Percentiles rank a stretch among this genome's conserved stretches.
These are phyloP conservation scores for Natator depressus DNA, from an alignment of 2,113 vertebrate genomes.

Conservation along the genomic window DNA sequence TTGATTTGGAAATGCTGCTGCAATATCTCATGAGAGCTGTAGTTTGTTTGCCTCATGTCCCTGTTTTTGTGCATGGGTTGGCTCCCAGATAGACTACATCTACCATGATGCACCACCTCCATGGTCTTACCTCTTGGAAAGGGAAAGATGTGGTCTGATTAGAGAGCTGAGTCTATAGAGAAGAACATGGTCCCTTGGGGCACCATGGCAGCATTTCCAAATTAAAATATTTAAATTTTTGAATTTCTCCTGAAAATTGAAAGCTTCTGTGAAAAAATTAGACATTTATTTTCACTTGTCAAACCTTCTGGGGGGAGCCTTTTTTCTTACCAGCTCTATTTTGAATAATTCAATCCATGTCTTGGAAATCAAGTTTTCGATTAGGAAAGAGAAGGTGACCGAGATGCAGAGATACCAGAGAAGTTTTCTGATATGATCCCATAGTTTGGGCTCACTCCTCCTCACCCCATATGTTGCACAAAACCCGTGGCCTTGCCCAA, in stretches of 20 bases:
- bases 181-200: not conserved
- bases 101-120: not conserved
- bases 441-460: not conserved
- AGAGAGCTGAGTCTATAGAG: too few relatives aligned
- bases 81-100: rapidly evolving
- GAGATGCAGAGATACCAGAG: not conserved
- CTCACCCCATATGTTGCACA: rapidly evolving
- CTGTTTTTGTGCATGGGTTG: not conserved
- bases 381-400: not conserved
- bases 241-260: not conserved
- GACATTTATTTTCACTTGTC: too few relatives aligned
- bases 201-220: not conserved
- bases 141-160: not conserved
- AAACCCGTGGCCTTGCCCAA: not conserved
- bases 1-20: not conserved
- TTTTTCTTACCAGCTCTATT: rapidly evolving
- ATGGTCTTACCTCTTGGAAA: not conserved
- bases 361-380: not conserved
- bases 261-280: not conserved
- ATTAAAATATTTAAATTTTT: not conserved
- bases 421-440: not conserved
- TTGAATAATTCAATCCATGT: rapidly evolving
- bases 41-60: rapidly evolving
- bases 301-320: not conserved
- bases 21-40: not conserved